These are phyloP conservation scores for Microcebus lehilahytsara DNA, from an alignment of 2,113 vertebrate genomes.

Conservation along the genomic window DNA sequence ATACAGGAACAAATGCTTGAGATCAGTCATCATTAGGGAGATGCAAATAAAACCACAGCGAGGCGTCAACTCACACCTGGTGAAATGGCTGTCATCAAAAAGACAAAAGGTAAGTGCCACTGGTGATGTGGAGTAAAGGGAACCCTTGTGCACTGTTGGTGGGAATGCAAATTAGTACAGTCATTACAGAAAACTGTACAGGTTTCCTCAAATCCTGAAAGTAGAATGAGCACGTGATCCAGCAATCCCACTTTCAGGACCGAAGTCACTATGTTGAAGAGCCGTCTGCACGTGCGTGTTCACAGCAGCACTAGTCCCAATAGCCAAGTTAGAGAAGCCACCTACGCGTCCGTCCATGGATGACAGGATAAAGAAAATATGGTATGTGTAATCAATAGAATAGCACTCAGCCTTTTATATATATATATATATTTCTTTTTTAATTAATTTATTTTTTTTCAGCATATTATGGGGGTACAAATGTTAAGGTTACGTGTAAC, in stretches of 20 bases:
- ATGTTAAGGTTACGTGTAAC: too few relatives aligned
- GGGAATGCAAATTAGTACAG: neutral
- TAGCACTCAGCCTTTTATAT: neutral
- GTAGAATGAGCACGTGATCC: neutral
- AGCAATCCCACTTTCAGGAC: neutral
- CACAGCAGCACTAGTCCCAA: neutral
- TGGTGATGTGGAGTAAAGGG: neutral
- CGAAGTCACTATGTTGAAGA: neutral
- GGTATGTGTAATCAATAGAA: neutral
- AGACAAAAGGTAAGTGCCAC: neutral
- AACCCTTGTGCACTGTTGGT: neutral
- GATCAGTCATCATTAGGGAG: neutral
- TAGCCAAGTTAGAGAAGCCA: neutral
- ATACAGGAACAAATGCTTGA: neutral
- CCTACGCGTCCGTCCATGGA: neutral
- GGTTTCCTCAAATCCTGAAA: neutral
- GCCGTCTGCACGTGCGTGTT: neutral
- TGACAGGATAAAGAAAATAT: neutral
- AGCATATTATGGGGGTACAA: too few relatives aligned
- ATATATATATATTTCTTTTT: too few relatives aligned
- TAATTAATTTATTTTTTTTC: too few relatives aligned
- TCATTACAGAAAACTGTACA: neutral
- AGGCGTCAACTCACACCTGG: neutral
- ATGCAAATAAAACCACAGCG: neutral
- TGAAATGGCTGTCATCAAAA: neutral